A percentile compares a stretch with the other conserved stretches of the same genome.
phyloP scores from a whole-genome alignment of 2,888 invertebrate genomes.

The Eupithecia abbreviata region DNA sequence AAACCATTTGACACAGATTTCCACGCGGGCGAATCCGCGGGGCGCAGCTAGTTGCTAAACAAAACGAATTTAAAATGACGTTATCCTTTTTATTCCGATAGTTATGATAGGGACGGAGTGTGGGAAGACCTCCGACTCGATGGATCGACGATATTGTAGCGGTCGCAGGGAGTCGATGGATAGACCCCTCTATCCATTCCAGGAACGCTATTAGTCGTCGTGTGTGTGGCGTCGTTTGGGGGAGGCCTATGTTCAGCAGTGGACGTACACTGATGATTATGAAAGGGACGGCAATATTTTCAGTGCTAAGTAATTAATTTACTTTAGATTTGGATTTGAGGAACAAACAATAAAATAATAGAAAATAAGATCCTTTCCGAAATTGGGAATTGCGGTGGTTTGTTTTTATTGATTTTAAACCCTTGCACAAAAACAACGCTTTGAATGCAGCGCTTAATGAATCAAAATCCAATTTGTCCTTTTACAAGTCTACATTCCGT shows the following conservation, averaged over 20 bases:
- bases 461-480: slow-evolving; percentile 8
- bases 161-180: no score
- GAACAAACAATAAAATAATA: neutral
- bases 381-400: neutral
- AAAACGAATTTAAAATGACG: neutral
- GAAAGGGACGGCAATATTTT: neutral
- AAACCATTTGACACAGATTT: no score
- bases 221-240: no score
- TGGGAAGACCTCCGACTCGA: no score
- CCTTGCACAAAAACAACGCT: neutral
- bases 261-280: no score
- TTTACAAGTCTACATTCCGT: neutral
- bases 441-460: slow-evolving; percentile 9
- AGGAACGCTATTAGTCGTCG: no score
- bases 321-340: neutral
- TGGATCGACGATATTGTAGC: no score
- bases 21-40: no score
- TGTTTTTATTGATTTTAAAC: neutral
- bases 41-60: no score
- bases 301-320: neutral
- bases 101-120: neutral
- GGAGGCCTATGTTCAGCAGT: no score
- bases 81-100: neutral
- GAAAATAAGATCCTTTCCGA: neutral
- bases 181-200: no score